Percentiles rank a stretch among this genome's conserved stretches.
Conservation (phyloP, 2,888 invertebrate species). For the Latheticus oryzae region DNA sequence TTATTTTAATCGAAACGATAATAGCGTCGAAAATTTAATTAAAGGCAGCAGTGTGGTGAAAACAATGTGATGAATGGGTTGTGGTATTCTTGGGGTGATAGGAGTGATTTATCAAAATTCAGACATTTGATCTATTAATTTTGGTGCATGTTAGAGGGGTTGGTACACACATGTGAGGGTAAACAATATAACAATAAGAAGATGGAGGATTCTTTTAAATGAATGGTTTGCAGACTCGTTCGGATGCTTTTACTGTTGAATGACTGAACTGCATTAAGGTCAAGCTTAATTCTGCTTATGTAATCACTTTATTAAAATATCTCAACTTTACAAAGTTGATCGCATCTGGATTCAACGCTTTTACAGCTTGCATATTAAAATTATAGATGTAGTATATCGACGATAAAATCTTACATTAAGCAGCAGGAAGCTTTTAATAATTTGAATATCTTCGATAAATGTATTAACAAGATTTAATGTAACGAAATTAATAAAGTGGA, state of each 20-base stretch:
- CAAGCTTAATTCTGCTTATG: constrained; percentile 7
- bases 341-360: constrained; percentile 22
- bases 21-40: constrained; percentile 22
- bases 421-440: constrained; percentile 50
- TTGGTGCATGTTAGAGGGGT: too few species aligned
- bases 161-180: too few species aligned
- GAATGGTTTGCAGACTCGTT: not conserved
- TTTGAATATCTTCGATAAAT: constrained; percentile 41
- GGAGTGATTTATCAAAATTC: constrained; percentile 25
- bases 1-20: constrained; percentile 22
- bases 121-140: constrained; percentile 16
- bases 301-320: constrained; percentile 28
- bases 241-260: constrained; percentile 1
- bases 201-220: not conserved
- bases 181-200: too few species aligned
- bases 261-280: constrained; percentile 1
- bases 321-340: constrained; percentile 11
- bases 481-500: constrained; percentile 1
- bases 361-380: constrained; percentile 24
- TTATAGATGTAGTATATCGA: constrained; percentile 22
- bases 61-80: constrained; percentile 23
- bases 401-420: constrained; percentile 52
- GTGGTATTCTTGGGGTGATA: constrained; percentile 1
- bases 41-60: constrained; percentile 9
- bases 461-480: constrained; percentile 14